phyloP scores from a whole-genome alignment of 2,888 invertebrate species.

The Neria commutata region DNA sequence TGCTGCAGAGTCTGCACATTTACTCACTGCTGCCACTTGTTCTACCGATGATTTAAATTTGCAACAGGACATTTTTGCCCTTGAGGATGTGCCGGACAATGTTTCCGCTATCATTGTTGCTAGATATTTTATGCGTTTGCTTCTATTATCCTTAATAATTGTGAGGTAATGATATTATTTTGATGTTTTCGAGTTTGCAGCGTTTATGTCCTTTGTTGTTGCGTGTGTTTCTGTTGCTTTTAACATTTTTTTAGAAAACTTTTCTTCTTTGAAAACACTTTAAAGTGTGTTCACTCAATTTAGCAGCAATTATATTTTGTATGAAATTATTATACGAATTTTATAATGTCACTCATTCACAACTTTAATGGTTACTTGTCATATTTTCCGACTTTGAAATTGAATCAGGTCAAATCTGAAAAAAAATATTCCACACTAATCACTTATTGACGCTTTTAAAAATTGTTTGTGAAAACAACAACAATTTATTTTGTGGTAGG shows the following conservation, averaged over 20 bases:
- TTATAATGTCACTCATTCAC: too few species aligned
- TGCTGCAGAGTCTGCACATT: slow-evolving; percentile 1
- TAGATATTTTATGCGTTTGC: slow-evolving; percentile 1
- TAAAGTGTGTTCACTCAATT: too few species aligned
- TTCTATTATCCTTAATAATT: slow-evolving; percentile 3
- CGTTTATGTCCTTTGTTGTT: slow-evolving; percentile 8
- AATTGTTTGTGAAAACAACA: too few species aligned
- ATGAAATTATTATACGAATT: too few species aligned
- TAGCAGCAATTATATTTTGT: too few species aligned
- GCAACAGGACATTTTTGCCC: neutral
- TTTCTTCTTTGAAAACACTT: too few species aligned
- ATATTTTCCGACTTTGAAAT: too few species aligned
- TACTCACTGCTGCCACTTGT: slow-evolving; percentile 12
- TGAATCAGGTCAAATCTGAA: too few species aligned
- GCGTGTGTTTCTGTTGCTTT: slow-evolving; percentile 9
- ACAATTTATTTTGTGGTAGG: too few species aligned
- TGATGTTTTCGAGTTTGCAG: neutral
- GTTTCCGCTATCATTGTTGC: neutral
- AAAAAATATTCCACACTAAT: too few species aligned
- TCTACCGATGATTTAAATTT: neutral
- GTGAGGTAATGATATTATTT: neutral
- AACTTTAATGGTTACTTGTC: too few species aligned
- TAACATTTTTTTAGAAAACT: neutral
- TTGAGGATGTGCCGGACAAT: neutral
- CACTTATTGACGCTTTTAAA: too few species aligned